Evolutionary conservation across 2,113 vertebrate species (phyloP).

Genomic region (Holacanthus passer): DNA sequence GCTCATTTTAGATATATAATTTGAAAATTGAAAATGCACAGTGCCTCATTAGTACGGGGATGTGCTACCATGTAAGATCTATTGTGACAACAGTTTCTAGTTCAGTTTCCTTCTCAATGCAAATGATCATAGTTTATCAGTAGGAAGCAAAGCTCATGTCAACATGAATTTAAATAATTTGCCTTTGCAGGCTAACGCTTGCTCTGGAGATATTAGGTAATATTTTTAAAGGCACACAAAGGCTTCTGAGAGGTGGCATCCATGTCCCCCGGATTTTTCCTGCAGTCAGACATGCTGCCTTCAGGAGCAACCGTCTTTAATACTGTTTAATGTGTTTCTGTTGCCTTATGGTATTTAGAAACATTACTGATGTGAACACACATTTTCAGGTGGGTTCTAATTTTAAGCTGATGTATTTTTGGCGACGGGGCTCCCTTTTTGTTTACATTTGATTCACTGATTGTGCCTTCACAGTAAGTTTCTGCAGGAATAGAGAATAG

Average conservation of each 20-base stretch:
- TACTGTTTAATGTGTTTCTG: background rate
- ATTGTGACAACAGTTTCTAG: background rate
- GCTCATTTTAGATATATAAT: slow-evolving; percentile 6
- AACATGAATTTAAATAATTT: background rate
- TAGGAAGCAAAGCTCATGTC: background rate
- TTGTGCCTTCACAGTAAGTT: no score
- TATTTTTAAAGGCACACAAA: background rate
- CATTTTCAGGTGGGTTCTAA: background rate
- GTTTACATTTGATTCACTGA: background rate
- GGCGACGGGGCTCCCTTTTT: background rate
- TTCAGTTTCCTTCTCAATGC: background rate
- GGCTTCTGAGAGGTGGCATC: background rate
- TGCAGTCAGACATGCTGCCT: background rate
- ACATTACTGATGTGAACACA: background rate
- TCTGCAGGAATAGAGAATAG: background rate
- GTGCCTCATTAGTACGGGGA: background rate
- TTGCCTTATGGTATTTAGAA: background rate
- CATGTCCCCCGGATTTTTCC: background rate
- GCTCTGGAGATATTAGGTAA: background rate
- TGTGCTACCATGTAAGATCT: background rate
- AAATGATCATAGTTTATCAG: background rate
- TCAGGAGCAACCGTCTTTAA: background rate
- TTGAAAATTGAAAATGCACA: slow-evolving; percentile 9
- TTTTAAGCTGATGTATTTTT: no score
- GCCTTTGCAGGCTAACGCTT: background rate